Base-by-base conservation (phyloP, 2,113 vertebrate genomes). In the Cyprinus carpio region DNA sequence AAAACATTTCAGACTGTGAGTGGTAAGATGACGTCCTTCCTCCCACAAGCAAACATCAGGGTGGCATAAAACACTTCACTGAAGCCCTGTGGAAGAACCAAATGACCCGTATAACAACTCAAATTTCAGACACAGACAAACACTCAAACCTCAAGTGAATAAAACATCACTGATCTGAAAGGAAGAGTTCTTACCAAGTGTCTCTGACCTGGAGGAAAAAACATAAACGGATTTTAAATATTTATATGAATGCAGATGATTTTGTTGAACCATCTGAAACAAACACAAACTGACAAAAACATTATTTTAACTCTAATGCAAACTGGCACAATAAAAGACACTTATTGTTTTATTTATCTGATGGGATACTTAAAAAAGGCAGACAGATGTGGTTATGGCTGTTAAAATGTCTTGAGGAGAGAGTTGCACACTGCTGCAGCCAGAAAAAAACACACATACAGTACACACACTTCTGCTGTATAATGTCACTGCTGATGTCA, bases 21-120 rank as follows among this genome's bases (percentile, higher is more conserved):
- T 27, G 75, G 67, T 20, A 77, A 4, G n/a, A 7, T 58, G 29
- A 15, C 23, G 56, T 72, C 34, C 69, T 72, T 72, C 51, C 13
- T 60, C 49, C 46, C 1, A 9, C 23, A 6, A 67, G 40, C 27
- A 75, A 86, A 82, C 58, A 2, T 82, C 23, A 86, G 60, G 18
- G 60, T 77, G 9, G 79, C 81, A 77, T 86, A 83, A 13, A 46
- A 62, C 6, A 54, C 67, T 54, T 83, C 72, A 58, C 72, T 31
- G n/a, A 75, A 82, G 16, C 60, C 27, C 85, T 85, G 84, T 67
- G 64, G 46, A 83, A 29, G 77, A 82, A 40, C 49, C 27, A 56
- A 56, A 77, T 77, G 75, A 77, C 27, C 49, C 27, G 9, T 77
- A 34, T 56, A 56, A 18, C 49, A 77, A 54, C 13, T 51, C 16